Conservation (phyloP, 2,113 vertebrate genomes). For the Dermatemys mawii region DNA sequence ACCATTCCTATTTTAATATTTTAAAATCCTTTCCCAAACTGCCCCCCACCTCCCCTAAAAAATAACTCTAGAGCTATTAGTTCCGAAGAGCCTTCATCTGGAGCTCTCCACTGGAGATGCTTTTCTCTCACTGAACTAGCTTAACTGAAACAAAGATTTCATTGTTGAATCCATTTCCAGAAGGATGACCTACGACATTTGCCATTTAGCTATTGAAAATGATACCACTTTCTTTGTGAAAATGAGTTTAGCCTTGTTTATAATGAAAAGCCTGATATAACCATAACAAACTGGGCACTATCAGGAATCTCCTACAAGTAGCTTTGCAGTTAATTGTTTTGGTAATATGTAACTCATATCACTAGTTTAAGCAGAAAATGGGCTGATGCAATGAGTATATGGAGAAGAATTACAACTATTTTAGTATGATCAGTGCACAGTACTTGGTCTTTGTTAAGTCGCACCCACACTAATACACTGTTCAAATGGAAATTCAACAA, state of each 20-base stretch:
- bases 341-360: neutral
- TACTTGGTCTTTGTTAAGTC: neutral
- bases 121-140: slow-evolving; percentile 21
- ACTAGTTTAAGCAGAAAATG: neutral
- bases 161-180: neutral
- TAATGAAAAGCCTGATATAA: neutral
- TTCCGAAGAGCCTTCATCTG: neutral
- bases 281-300: neutral
- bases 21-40: neutral
- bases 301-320: neutral
- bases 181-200: neutral
- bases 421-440: neutral
- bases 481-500: neutral
- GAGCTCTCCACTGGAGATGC: neutral
- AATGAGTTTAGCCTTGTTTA: neutral
- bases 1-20: neutral
- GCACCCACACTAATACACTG: neutral
- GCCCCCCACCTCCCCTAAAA: too few species aligned
- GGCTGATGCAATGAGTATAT: neutral
- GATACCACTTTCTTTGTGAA: neutral
- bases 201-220: neutral
- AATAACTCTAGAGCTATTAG: neutral
- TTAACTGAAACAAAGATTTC: neutral
- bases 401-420: neutral
- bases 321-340: neutral